Percentiles rank a stretch among this genome's conserved stretches.
Conservation (phyloP, 2,888 invertebrate genomes). For the Brachyopa scutellaris region DNA sequence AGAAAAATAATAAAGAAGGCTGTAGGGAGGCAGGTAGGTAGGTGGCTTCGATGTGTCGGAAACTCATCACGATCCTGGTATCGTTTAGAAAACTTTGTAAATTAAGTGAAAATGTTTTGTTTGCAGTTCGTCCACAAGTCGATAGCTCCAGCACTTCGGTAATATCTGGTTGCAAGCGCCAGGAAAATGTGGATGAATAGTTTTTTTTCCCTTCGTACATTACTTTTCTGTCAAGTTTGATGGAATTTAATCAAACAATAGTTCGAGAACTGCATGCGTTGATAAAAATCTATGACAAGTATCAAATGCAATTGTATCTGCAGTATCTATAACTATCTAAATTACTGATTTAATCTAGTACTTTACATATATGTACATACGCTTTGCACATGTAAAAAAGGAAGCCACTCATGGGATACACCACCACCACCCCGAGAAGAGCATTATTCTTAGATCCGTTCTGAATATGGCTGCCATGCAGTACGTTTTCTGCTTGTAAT, state of each 20-base stretch:
- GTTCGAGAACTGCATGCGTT: too few species aligned
- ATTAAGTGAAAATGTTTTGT: too few species aligned
- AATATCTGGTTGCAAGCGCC: neutral
- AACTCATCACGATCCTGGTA: too few species aligned
- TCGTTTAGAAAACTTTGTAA: too few species aligned
- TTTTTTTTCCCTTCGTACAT: neutral
- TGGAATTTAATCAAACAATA: too few species aligned
- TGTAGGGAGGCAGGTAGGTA: too few species aligned
- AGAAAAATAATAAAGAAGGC: too few species aligned
- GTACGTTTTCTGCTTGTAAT: conserved; percentile 20
- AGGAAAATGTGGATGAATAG: neutral
- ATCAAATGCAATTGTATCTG: neutral
- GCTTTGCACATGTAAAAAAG: neutral
- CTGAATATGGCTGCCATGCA: conserved; percentile 39
- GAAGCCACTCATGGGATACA: conserved; percentile 38
- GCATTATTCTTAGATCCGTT: conserved; percentile 38
- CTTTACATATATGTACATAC: conserved; percentile 11
- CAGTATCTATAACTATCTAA: conserved; percentile 4
- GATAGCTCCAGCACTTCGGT: too few species aligned
- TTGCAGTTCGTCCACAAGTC: too few species aligned
- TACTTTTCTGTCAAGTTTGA: too few species aligned
- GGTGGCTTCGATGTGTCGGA: too few species aligned
- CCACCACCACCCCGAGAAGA: neutral
- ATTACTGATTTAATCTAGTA: neutral
- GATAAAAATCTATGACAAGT: neutral